These are phyloP conservation scores for Acronicta psi DNA, from an alignment of 2,888 invertebrate genomes.

Conservation along the genomic window DNA sequence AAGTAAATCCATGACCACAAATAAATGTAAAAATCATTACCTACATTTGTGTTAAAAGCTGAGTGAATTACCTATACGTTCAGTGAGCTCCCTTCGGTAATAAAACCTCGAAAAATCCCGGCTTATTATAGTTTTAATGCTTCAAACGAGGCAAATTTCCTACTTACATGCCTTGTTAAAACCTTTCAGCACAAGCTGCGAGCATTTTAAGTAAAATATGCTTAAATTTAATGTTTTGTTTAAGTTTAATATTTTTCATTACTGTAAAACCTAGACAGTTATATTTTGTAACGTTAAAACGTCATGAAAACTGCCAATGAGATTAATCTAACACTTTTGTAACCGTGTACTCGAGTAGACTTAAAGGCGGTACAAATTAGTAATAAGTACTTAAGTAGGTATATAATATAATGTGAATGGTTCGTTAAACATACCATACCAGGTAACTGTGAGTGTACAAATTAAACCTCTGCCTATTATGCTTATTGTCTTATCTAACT, in stretches of 20 bases:
- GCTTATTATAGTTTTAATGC: constrained; percentile 57
- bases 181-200: constrained; percentile 30
- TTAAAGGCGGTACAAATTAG: no score
- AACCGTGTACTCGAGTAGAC: no score
- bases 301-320: no score
- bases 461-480: no score
- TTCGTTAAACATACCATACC: no score
- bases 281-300: no score
- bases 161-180: constrained; percentile 40
- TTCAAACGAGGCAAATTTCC: constrained; percentile 51
- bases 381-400: no score
- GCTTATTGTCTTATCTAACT: no score
- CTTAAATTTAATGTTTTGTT: constrained; percentile 19
- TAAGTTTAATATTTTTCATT: not conserved
- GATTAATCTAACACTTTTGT: no score
- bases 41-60: constrained; percentile 15
- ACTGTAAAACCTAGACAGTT: no score
- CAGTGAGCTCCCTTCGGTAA: constrained; percentile 29
- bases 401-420: no score
- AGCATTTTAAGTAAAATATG: constrained; percentile 27
- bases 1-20: not conserved
- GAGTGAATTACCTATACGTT: constrained; percentile 12
- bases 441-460: no score
- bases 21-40: not conserved
- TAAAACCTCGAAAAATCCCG: constrained; percentile 40